Base-by-base conservation (phyloP, 2,113 vertebrate genomes). In the Tenebrosternarchus preto region DNA sequence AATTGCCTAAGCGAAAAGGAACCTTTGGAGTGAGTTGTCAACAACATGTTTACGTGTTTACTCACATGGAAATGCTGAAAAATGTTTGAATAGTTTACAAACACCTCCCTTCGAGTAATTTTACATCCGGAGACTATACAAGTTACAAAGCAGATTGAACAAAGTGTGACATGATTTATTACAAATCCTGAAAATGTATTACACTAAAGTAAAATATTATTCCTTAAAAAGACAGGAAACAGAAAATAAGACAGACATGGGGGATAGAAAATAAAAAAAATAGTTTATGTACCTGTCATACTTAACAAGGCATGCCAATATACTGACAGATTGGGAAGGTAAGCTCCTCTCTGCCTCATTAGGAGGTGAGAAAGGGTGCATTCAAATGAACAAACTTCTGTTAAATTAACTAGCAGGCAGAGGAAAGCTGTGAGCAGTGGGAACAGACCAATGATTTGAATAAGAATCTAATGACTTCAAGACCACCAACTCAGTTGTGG, bases 401-500 rank as follows among this genome's bases (percentile, higher is more conserved):
- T 71, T 72, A 67, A 80, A 72, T 63, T 59, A 57, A 76, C 31
- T 5, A 43, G 16, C 16, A 7, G 25, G 29, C 27, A 19, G 15
- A 56, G n/a, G 5, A 55, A 39, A 66, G 29, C n/a, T 66, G 16
- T 6, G 43, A 50, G 43, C 43, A 12, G 43, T n/a, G 3, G 7
- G 22, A 15, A n/a, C 9, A 67, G 63, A 7, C n/a, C 20, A 67
- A 43, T 36, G 46, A 63, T 76, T 79, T 60, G 53, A 59, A 31
- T 43, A 46, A 46, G 33, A 61, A 4, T 72, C 50, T 72, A 79
- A 83, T 73, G 61, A 53, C 59, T 83, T 73, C 16, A 72, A 76
- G 69, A 75, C 66, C 73, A 76, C 73, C 57, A 76, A 31, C 59
- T 74, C 53, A 74, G 69, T 81, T 81, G 61, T 78, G 56, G 22